These are phyloP conservation scores for Euura saliciscinereae DNA, from an alignment of 1,140 invertebrate species.

Conservation along the genomic window DNA sequence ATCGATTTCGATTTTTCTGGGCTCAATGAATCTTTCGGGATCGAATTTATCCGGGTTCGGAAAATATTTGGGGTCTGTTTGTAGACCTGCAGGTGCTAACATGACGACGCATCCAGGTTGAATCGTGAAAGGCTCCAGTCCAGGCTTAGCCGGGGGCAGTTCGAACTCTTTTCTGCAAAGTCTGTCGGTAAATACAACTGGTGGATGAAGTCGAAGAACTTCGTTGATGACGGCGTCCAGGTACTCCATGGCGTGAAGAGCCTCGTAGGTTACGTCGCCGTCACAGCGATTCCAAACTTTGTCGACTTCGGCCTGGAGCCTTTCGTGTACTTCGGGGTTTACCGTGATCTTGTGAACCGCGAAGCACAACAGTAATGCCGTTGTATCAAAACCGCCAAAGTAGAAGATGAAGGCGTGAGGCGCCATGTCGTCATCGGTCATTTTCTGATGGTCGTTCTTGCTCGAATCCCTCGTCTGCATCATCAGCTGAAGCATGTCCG, in stretches of 20 bases:
- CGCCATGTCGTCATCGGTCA: conserved; percentile 61
- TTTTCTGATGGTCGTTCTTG: conserved; percentile 40
- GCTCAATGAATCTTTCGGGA: conserved; percentile 65
- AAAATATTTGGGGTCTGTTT: conserved; percentile 62
- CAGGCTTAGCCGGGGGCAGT: conserved; percentile 56
- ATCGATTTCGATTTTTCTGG: conserved; percentile 60
- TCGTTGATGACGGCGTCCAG: conserved; percentile 44
- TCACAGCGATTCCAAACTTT: conserved; percentile 15
- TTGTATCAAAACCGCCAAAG: conserved; percentile 70
- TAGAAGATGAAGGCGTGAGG: conserved; percentile 62
- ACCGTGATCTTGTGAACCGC: conserved; percentile 48
- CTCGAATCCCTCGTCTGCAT: conserved; percentile 47
- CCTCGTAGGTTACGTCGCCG: conserved; percentile 20
- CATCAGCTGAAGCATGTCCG: conserved; percentile 57
- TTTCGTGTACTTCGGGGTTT: conserved; percentile 51
- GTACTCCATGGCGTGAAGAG: conserved; percentile 21
- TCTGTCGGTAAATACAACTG: conserved; percentile 62
- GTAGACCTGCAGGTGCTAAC: conserved; percentile 61
- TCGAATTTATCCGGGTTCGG: conserved; percentile 63
- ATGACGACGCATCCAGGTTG: conserved; percentile 50
- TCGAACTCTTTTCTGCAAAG: conserved; percentile 52
- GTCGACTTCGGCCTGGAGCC: conserved; percentile 46
- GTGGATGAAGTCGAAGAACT: conserved; percentile 64
- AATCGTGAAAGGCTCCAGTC: conserved; percentile 43
- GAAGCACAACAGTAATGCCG: conserved; percentile 62